Conservation (phyloP, 2,797 vertebrate genomes). For the Rhinella marina region DNA sequence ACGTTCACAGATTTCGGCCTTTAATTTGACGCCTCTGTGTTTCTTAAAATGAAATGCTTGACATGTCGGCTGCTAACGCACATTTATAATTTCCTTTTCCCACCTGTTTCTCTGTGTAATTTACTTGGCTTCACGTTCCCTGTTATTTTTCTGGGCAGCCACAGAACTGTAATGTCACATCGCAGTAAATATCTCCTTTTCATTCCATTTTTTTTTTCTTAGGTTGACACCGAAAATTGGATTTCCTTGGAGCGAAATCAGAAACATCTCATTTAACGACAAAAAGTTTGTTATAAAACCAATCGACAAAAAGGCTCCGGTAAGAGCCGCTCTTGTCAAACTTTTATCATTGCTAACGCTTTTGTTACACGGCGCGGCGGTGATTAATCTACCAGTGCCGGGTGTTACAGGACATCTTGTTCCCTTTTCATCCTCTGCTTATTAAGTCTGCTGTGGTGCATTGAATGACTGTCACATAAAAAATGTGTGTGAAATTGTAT, state of each 20-base stretch:
- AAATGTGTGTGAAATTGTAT: constrained; percentile 7
- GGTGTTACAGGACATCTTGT: neutral
- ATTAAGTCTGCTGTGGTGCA: neutral
- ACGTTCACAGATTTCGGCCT: neutral
- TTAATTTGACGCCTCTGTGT: constrained; percentile 21
- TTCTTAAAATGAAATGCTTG: constrained; percentile 39
- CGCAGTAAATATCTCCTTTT: constrained; percentile 47
- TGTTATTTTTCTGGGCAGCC: constrained; percentile 15
- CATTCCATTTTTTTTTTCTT: constrained; percentile 66
- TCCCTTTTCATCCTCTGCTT: neutral
- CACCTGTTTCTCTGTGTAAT: neutral
- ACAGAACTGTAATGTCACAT: constrained; percentile 9
- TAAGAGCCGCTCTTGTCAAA: constrained; percentile 74
- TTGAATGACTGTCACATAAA: neutral
- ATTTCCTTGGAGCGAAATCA: constrained; percentile 98
- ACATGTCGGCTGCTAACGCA: neutral
- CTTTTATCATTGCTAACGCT: neutral
- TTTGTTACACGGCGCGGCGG: neutral
- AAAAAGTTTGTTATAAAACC: constrained; percentile 99
- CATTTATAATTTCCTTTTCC: constrained; percentile 5
- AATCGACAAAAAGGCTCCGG: constrained; percentile 98
- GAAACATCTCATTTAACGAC: constrained; percentile 98
- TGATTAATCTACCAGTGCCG: neutral
- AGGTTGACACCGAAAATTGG: constrained; percentile 98
- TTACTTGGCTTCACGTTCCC: constrained; percentile 17